These are phyloP conservation scores for Ciconia stormi DNA, from an alignment of 2,113 vertebrate species.

Conservation along the genomic window DNA sequence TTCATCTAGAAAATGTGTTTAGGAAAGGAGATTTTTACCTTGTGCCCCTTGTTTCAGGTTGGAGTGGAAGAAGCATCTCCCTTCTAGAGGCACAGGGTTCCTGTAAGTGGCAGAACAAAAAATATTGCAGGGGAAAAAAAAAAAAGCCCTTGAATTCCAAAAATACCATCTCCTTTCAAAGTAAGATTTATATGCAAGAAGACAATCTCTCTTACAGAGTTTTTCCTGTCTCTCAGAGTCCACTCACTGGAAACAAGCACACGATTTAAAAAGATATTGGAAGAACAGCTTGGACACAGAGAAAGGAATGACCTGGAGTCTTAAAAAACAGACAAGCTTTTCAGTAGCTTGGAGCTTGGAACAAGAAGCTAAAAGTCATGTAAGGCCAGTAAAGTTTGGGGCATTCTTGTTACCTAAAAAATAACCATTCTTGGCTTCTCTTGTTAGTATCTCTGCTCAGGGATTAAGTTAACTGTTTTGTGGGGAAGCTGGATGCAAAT, in stretches of 20 bases:
- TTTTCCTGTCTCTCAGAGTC: constrained; percentile 21
- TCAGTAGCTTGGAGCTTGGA: constrained; percentile 56
- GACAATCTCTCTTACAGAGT: constrained; percentile 30
- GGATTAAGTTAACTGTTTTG: constrained; percentile 37
- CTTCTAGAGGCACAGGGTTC: neutral
- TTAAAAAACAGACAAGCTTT: constrained; percentile 42
- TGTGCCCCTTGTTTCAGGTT: neutral
- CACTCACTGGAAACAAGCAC: constrained; percentile 22
- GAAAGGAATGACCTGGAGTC: constrained; percentile 17
- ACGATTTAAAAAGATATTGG: neutral
- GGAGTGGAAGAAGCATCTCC: neutral
- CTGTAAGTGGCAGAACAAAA: neutral
- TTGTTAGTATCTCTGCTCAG: neutral
- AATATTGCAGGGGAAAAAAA: neutral
- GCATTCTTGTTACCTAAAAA: constrained; percentile 26
- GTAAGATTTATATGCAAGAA: constrained; percentile 37
- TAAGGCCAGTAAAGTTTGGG: constrained; percentile 14
- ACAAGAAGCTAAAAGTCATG: neutral
- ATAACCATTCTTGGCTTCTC: neutral
- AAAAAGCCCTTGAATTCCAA: constrained; percentile 2
- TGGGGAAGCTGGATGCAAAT: constrained; percentile 32
- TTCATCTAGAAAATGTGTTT: neutral
- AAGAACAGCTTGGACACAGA: constrained; percentile 10
- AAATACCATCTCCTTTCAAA: neutral
- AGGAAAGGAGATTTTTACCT: neutral